A percentile compares a stretch with the other conserved stretches of the same genome.
phyloP scores from a whole-genome alignment of 2,113 vertebrate genomes.

The Gymnocephalus cernua region DNA sequence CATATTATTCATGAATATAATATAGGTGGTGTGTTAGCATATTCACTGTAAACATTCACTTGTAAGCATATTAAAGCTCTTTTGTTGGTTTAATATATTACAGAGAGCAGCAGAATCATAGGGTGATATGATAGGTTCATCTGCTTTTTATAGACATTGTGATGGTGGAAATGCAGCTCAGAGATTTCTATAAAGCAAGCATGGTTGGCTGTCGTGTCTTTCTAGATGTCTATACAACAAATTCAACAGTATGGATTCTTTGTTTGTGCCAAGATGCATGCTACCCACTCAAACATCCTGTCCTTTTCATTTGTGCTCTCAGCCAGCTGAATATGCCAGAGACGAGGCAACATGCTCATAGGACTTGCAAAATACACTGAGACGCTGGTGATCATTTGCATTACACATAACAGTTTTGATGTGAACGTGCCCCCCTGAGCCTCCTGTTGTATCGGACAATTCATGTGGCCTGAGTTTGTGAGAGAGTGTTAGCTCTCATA shows the following conservation, averaged over 20 bases:
- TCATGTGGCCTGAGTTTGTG: constrained; percentile 4
- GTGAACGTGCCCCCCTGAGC: constrained; percentile 22
- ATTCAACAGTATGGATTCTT: constrained; percentile 55
- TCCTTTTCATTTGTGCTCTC: constrained; percentile 64
- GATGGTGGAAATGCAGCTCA: constrained; percentile 16
- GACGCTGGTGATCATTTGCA: constrained; percentile 56
- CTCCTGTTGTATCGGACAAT: not conserved
- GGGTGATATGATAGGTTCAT: not conserved
- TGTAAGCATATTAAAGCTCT: constrained; percentile 14
- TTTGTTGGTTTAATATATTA: constrained; percentile 6
- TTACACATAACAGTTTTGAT: constrained; percentile 45
- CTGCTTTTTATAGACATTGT: constrained; percentile 14
- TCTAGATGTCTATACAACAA: constrained; percentile 45
- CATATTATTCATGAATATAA: constrained; percentile 11
- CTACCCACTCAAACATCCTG: constrained; percentile 69
- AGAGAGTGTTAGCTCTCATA: constrained; percentile 25
- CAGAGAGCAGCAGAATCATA: not conserved
- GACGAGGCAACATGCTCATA: constrained; percentile 42
- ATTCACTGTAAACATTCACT: not conserved
- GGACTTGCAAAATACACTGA: constrained; percentile 56
- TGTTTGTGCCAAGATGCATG: constrained; percentile 59
- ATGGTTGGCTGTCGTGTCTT: constrained; percentile 25
- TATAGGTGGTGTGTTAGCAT: not conserved
- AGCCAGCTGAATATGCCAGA: constrained; percentile 57
- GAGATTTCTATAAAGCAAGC: constrained; percentile 10